A percentile compares a stretch with the other conserved stretches of the same genome.
Conservation (phyloP, 2,888 invertebrate species). For the Theodoxus fluviatilis region DNA sequence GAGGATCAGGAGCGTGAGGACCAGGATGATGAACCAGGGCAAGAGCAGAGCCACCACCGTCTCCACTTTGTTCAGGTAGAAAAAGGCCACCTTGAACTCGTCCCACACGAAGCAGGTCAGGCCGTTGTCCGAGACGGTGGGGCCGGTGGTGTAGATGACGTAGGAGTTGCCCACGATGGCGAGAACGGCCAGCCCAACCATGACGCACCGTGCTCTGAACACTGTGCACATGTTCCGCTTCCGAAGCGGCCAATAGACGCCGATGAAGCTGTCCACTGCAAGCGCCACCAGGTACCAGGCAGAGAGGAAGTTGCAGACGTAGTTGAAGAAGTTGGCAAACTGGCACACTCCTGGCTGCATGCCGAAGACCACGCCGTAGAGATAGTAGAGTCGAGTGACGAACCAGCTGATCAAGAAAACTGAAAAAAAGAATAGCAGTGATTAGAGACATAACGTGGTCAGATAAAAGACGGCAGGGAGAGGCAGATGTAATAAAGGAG, state of each 20-base stretch:
- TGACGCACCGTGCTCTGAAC: slow-evolving; percentile 55
- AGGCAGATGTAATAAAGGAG: no score
- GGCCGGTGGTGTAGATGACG: slow-evolving; percentile 49
- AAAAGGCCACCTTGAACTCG: slow-evolving; percentile 32
- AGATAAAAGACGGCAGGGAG: no score
- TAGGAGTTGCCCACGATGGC: slow-evolving; percentile 52
- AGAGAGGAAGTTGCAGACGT: slow-evolving; percentile 47
- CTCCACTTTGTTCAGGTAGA: slow-evolving; percentile 42
- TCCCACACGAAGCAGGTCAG: slow-evolving; percentile 30
- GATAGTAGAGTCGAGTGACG: no score
- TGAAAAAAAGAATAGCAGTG: no score
- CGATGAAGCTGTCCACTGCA: slow-evolving; percentile 50
- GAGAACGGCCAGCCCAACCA: slow-evolving; percentile 45
- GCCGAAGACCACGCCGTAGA: no score
- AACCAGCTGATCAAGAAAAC: no score
- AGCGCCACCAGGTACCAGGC: slow-evolving; percentile 51
- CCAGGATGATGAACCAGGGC: slow-evolving; percentile 43
- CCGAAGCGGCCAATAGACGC: slow-evolving; percentile 47
- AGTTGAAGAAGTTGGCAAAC: slow-evolving; percentile 75
- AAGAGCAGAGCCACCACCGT: slow-evolving; percentile 44
- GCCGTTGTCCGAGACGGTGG: not conserved
- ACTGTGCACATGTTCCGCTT: slow-evolving; percentile 55
- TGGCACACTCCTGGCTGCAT: slow-evolving; percentile 75
- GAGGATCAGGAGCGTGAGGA: slow-evolving; percentile 42
- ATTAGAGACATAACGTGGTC: no score